Base-by-base conservation (phyloP, 2,113 vertebrate genomes). In the Vulpes vulpes region DNA sequence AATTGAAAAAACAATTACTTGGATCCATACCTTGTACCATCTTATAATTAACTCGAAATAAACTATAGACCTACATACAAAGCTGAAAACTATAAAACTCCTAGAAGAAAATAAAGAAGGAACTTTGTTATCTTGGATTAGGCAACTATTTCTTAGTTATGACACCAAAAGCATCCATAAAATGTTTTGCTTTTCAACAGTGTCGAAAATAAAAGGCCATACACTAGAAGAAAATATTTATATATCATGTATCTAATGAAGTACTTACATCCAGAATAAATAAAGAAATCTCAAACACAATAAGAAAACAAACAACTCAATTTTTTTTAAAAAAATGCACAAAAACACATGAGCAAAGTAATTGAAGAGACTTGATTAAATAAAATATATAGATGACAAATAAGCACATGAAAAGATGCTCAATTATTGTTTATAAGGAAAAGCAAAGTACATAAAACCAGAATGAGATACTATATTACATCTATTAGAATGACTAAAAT, bases 401-500 rank as follows among this genome's bases (percentile, higher is more conserved):
- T 80, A 74, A 82, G 7, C 5, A 95, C 6, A 80, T 23, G 22
- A 67, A 83, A 93, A 80, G 25, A 74, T 62, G 16, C 1, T 55
- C 59, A n/a, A 74, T 57, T 35, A 71, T 12, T 84, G n/a, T 62
- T 59, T 30, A 59, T 38, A 62, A 93, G 43, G 7, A 87, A 91
- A 92, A 92, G 1, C 8, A 62, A 88, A 16, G 2, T 2, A 69
- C 76, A 32, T 85, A 76, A 94, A 92, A 49, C 0, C 9, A 69
- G 9, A 79, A 67, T 43, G 14, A 93, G 25, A 51, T 65, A n/a
- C 4, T 11, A 73, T 9, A n/a, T 83, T 11, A 25, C 23, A 74
- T 22, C 15, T 83, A 65, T 73, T 73, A 79, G 25, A 91, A 74
- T 83, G 55, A 38, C 30, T 93, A 57, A 87, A 97, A 82, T 59